Evolutionary conservation across 1,140 invertebrate genomes (phyloP).

Genomic region (Melitaea cinxia): DNA sequence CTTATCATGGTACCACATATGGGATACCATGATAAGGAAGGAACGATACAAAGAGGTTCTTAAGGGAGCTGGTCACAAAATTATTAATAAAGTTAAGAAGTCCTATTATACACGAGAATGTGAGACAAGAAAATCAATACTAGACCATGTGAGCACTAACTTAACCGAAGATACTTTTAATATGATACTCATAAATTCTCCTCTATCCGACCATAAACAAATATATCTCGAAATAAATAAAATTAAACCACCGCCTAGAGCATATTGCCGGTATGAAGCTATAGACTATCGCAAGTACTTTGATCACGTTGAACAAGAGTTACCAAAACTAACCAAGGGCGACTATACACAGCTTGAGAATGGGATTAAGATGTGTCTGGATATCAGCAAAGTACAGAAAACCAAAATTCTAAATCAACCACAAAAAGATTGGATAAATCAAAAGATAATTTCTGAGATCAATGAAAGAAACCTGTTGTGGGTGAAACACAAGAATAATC

Average conservation of each 20-base stretch:
- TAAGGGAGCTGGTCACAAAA: slow-evolving; percentile 3
- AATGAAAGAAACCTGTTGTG: slow-evolving; percentile 27
- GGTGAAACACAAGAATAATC: slow-evolving; percentile 19
- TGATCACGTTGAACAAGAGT: background rate
- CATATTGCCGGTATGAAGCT: slow-evolving; percentile 8
- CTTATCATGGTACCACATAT: too few relatives aligned
- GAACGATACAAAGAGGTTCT: slow-evolving; percentile 8
- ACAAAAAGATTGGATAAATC: slow-evolving; percentile 26
- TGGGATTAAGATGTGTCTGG: background rate
- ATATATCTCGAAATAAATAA: slow-evolving; percentile 18
- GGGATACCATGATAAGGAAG: too few relatives aligned
- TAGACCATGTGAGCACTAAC: slow-evolving; percentile 19
- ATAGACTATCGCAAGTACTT: slow-evolving; percentile 9
- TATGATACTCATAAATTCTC: slow-evolving; percentile 15
- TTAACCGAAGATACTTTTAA: slow-evolving; percentile 18
- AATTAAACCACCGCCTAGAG: slow-evolving; percentile 13
- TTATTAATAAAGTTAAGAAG: slow-evolving; percentile 15
- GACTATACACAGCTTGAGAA: slow-evolving; percentile 12
- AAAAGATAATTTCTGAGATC: slow-evolving; percentile 27
- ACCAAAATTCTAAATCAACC: too few relatives aligned
- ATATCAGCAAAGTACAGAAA: too few relatives aligned
- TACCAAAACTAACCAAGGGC: too few relatives aligned
- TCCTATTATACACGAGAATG: slow-evolving; percentile 13
- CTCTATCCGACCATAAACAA: slow-evolving; percentile 13
- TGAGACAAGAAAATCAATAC: slow-evolving; percentile 18